Evolutionary conservation across 2,113 vertebrate species (phyloP), one percentile per base, ranked within the genome.

Genomic region (Pterocles gutturalis): DNA sequence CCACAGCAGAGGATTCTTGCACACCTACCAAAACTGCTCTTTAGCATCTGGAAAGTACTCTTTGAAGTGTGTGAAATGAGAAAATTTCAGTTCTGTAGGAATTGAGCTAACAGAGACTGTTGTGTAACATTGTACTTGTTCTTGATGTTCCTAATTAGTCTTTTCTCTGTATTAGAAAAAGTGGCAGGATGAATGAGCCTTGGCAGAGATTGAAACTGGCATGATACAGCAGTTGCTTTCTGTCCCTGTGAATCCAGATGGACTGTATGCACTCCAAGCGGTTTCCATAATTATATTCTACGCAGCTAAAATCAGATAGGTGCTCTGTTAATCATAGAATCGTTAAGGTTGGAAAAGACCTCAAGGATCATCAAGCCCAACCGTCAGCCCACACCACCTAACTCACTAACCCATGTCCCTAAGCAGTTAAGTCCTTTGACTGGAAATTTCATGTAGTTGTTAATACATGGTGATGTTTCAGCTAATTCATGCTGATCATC

Each of bases 401-500:
- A 41, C 41, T 14, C 41, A 41, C 41, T 41, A 41, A 41, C 12
- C 41, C 41, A 41, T 41, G 41, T 41, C 41, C 41, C 41, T 13
- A 41, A 41, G 41, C 41, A 41, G 41, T 41, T 25, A 18, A 17
- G 10, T 25, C 43, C 10, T 45, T 15, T 41, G 29, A 16, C 60
- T 49, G 78, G 61, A 25, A 19, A 11, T 55, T 48, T 61, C 36
- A 1, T 3, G 0, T 4, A 57, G 2, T 24, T 34, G 51, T 1
- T 10, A 48, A 2, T 5, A 8, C 1, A 1, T 8, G 53, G 38
- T n/a, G 65, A 7, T 22, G 31, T 45, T 67, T 62, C 65, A 71
- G 80, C 71, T 51, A 2, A 8, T 75, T 71, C 29, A 9, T 22
- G 58, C 66, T 54, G 36, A 33, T 49, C 29, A 4, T 17, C 55